These are phyloP conservation scores for Schlechtendalia chinensis DNA, from an alignment of 1,140 invertebrate genomes.

Conservation along the genomic window DNA sequence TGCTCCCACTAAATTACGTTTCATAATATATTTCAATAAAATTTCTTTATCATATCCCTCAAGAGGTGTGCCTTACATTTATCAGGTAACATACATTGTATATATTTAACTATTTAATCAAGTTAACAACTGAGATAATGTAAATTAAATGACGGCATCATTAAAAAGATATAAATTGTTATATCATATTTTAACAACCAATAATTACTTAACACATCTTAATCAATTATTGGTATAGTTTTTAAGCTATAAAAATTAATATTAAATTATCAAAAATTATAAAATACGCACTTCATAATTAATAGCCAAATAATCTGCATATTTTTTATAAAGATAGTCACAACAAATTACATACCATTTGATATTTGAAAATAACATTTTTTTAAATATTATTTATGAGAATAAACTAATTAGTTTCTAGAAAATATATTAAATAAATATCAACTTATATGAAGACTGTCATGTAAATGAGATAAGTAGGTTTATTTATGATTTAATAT, in stretches of 20 bases:
- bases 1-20: constrained; percentile 21
- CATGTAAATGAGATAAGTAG: not conserved
- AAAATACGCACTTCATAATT: constrained; percentile 4
- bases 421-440: not conserved
- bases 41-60: constrained; percentile 32
- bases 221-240: not conserved
- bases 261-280: not conserved
- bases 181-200: not conserved
- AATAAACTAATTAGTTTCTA: not conserved
- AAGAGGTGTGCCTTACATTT: constrained; percentile 21
- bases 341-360: not conserved
- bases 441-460: not conserved
- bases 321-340: not conserved
- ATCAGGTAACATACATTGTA: constrained; percentile 5
- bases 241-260: not conserved
- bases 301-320: not conserved
- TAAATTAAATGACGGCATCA: constrained; percentile 4
- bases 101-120: constrained; percentile 35
- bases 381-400: not conserved
- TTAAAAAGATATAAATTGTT: constrained; percentile 6
- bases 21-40: constrained; percentile 10
- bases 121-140: not conserved
- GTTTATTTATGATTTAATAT: not conserved
- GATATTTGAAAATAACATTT: not conserved
- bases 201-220: not conserved